These are phyloP conservation scores for Corythoichthys intestinalis DNA, from an alignment of 2,113 vertebrate species.

Conservation along the genomic window DNA sequence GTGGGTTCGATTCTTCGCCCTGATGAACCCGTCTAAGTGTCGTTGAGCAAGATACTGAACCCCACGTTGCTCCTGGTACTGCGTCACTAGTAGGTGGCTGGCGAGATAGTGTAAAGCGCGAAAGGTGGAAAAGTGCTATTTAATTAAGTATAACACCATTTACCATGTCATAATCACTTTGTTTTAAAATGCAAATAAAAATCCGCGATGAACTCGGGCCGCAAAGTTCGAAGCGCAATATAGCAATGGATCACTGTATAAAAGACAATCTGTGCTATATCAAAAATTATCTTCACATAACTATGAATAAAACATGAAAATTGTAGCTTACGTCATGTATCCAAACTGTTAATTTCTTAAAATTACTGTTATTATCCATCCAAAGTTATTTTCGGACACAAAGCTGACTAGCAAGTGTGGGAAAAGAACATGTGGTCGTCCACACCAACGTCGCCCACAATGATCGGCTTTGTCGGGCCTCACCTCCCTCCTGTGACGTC, in stretches of 20 bases:
- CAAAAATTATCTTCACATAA: not conserved
- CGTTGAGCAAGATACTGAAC: too few species aligned
- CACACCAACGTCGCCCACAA: conserved; percentile 51
- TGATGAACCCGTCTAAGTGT: too few species aligned
- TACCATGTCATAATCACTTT: too few species aligned
- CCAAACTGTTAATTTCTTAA: conserved; percentile 34
- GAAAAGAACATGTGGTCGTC: conserved; percentile 69
- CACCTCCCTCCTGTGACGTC: conserved; percentile 47
- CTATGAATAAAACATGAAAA: conserved; percentile 5
- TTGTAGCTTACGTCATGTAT: conserved; percentile 13
- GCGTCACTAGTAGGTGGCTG: too few species aligned
- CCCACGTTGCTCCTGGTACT: too few species aligned
- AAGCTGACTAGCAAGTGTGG: conserved; percentile 67
- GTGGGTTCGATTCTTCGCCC: too few species aligned
- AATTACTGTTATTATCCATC: conserved; percentile 49
- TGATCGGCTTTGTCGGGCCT: conserved; percentile 61
- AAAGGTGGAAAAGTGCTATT: too few species aligned
- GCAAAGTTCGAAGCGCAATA: too few species aligned
- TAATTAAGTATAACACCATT: too few species aligned
- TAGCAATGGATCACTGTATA: not conserved
- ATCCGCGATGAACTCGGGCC: too few species aligned
- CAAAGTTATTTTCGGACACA: conserved; percentile 56
- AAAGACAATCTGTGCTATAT: not conserved
- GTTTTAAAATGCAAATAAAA: too few species aligned
- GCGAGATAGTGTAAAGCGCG: too few species aligned